Base-by-base conservation (phyloP, 64 coral and sea anemone species). In the Pocillopora verrucosa region DNA sequence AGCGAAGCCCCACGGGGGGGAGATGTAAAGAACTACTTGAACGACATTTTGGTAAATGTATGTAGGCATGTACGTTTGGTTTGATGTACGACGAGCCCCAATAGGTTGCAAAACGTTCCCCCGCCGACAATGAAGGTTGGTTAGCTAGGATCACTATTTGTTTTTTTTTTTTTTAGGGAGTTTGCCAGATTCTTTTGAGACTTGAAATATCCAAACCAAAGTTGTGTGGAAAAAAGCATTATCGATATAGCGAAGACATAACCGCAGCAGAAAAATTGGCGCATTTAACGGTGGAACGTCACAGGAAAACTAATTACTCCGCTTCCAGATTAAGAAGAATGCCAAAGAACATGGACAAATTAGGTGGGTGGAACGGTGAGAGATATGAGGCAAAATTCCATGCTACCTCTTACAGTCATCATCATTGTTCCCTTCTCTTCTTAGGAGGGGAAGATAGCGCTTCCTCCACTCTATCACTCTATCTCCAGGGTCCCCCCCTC, bases 131-230 rank as follows among this genome's bases (percentile, higher is more conserved):
- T 26, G 67, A 16, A 77, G 16, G 14, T 37, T 37, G 38, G 19
- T 6, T 14, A 17, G 38, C 15, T 30, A 25, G 2, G n/a, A n/a
- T n/a, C 2, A 77, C 13, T 37, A 45, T 5, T 77, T 4, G 6
- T 9, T 20, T 4, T 5, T 84, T 20, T 58, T 56, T 36, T 38
- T 14, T 62, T 69, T 57, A 99, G 96, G 96, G 96, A 34, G 93
- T 93, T 45, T 98, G 93, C 78, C 93, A 98, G 36, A 93, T 98
- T 13, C 78, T 99, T 34, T 59, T 99, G 26, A 89, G 76, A 56
- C 74, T 99, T 75, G 94, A 99, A 64, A 80, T 87, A 72, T 89
- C 79, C 61, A 99, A 94, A 65, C 96, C 94, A 24, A 95, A 78
- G 87, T 58, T 92, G 80, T 74, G 83, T 34, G 58, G 89, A 17